A percentile compares a stretch with the other conserved stretches of the same genome.
Conservation (phyloP, 2,888 invertebrate species). For the Tenthredo notha region DNA sequence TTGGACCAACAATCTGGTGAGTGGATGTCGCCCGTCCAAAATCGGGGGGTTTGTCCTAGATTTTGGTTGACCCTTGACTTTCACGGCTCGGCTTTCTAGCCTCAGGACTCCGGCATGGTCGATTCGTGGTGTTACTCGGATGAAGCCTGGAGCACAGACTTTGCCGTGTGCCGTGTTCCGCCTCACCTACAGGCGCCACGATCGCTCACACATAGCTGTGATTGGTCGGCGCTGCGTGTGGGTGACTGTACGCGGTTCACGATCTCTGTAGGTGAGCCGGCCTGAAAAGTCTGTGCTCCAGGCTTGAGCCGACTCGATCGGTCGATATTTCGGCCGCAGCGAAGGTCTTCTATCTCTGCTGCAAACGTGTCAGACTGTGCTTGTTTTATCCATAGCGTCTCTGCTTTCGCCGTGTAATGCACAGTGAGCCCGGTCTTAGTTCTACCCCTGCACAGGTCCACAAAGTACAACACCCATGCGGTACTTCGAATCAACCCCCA, state of each 20-base stretch:
- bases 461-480: not conserved
- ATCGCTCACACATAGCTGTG: no score
- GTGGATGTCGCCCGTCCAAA: slow-evolving; percentile 53
- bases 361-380: slow-evolving; percentile 47
- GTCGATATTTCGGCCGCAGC: not conserved
- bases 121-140: not conserved
- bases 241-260: no score
- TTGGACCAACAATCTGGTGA: slow-evolving; percentile 45
- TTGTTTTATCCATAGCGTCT: not conserved
- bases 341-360: slow-evolving; percentile 16
- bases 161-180: no score
- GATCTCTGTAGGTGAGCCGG: no score
- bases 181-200: no score
- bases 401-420: not conserved
- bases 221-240: no score
- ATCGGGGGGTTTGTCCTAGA: slow-evolving; percentile 52
- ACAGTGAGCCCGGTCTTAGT: not conserved
- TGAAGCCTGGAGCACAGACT: no score
- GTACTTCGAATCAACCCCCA: not conserved
- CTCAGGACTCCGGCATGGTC: slow-evolving; percentile 44
- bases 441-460: not conserved
- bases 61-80: not conserved
- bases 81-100: slow-evolving; percentile 27
- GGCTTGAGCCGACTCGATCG: not conserved
- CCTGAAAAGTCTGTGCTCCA: no score